Evolutionary conservation across 2,797 vertebrate genomes (phyloP).

Genomic region (Sebastolobus altivelis): DNA sequence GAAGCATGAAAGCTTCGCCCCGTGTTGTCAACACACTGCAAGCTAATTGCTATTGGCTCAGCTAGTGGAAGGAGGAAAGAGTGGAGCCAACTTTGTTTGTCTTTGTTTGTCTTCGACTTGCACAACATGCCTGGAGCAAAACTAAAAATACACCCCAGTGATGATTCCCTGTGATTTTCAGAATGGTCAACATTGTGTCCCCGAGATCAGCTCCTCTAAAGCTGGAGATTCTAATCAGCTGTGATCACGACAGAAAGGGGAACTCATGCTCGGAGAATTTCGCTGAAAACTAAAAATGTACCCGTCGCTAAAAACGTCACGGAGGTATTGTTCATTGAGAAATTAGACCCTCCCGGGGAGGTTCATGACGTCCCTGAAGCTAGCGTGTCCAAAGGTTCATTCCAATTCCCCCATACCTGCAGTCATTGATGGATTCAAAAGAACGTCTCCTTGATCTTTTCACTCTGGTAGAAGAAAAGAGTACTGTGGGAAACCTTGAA

Average conservation of each 20-base stretch:
- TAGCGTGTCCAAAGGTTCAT: neutral
- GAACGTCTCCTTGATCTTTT: neutral
- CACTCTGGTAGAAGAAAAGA: neutral
- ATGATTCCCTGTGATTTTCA: slow-evolving; percentile 28
- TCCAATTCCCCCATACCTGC: neutral
- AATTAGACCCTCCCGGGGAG: neutral
- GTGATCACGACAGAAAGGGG: neutral
- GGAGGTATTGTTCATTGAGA: neutral
- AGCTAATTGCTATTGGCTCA: slow-evolving; percentile 48
- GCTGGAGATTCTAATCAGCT: slow-evolving; percentile 1
- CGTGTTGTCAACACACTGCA: slow-evolving; percentile 31
- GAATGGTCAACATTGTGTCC: neutral
- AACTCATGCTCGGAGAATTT: neutral
- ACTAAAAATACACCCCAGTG: slow-evolving; percentile 5
- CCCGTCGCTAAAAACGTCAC: neutral
- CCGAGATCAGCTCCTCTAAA: neutral
- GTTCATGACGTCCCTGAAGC: neutral
- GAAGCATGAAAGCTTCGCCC: slow-evolving; percentile 16
- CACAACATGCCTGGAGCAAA: neutral
- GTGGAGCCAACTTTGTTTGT: slow-evolving; percentile 29
- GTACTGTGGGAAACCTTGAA: neutral
- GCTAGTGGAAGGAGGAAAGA: slow-evolving; percentile 8
- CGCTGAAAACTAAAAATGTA: neutral
- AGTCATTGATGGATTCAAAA: neutral
- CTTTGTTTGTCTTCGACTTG: slow-evolving; percentile 21